Conservation (phyloP, 2,888 invertebrate species). For the Trissolcus brochymenae region DNA sequence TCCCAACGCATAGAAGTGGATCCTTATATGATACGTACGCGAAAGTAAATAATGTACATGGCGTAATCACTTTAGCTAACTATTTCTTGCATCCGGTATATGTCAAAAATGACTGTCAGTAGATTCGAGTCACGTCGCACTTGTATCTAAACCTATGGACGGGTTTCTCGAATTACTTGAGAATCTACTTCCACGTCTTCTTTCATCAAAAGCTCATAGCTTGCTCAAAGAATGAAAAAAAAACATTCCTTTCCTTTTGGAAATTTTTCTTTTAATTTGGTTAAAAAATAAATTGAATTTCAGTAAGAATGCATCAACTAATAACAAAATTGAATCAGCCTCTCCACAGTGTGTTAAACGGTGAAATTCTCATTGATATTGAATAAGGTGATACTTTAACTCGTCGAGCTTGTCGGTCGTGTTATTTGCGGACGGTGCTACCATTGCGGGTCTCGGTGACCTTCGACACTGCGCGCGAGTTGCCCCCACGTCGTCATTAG, state of each 20-base stretch:
- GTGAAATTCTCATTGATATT: slow-evolving; percentile 23
- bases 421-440: slow-evolving; percentile 38
- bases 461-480: slow-evolving; percentile 44
- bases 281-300: not conserved
- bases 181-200: slow-evolving; percentile 42
- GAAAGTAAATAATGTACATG: slow-evolving; percentile 46
- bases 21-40: slow-evolving; percentile 5
- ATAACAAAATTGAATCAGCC: no score
- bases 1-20: slow-evolving; percentile 44
- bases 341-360: no score
- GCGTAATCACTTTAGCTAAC: slow-evolving; percentile 58
- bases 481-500: slow-evolving; percentile 58
- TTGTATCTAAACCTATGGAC: slow-evolving; percentile 53
- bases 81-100: slow-evolving; percentile 54
- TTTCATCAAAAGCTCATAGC: slow-evolving; percentile 2
- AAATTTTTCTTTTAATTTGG: not conserved
- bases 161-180: slow-evolving; percentile 64
- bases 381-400: slow-evolving; percentile 28
- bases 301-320: not conserved
- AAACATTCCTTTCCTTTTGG: not conserved
- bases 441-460: slow-evolving; percentile 40
- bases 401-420: slow-evolving; percentile 20
- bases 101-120: slow-evolving; percentile 59
- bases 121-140: slow-evolving; percentile 60
- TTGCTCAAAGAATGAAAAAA: not conserved